Conservation (phyloP, 2,888 invertebrate genomes). For the Netelia melanura region DNA sequence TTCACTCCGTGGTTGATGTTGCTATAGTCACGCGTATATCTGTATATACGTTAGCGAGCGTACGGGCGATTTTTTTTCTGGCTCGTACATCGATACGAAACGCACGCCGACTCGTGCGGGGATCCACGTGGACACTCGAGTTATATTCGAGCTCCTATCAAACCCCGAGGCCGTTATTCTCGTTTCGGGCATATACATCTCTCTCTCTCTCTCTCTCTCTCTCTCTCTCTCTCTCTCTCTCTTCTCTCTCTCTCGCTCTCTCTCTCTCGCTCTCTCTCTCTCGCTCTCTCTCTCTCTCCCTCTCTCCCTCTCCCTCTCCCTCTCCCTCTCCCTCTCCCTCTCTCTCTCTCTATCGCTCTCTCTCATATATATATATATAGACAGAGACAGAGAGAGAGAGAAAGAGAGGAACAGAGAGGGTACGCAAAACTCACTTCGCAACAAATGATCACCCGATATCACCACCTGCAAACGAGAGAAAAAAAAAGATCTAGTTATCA, state of each 20-base stretch:
- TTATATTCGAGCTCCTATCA: slow-evolving; percentile 49
- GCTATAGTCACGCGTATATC: slow-evolving; percentile 23
- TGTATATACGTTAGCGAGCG: not conserved
- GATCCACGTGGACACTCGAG: slow-evolving; percentile 51
- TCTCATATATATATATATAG: no score
- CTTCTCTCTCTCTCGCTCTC: no score
- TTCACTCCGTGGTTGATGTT: slow-evolving; percentile 48
- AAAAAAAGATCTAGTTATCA: slow-evolving; percentile 29
- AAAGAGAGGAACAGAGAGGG: not conserved
- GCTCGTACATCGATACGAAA: slow-evolving; percentile 36
- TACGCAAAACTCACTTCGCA: slow-evolving; percentile 59
- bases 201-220: no score
- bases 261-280: no score
- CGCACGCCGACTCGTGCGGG: not conserved
- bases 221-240: no score
- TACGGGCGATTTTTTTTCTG: slow-evolving; percentile 14
- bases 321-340: no score
- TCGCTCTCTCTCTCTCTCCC: no score
- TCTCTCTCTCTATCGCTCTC: no score
- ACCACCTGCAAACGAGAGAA: slow-evolving; percentile 4
- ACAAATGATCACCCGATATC: slow-evolving; percentile 47
- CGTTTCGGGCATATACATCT: slow-evolving; percentile 4
- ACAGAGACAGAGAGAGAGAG: no score
- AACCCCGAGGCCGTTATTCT: slow-evolving; percentile 45
- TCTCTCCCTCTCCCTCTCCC: no score